Evolutionary conservation across 2,888 invertebrate species (phyloP).

Genomic region (Neelides folsomi): DNA sequence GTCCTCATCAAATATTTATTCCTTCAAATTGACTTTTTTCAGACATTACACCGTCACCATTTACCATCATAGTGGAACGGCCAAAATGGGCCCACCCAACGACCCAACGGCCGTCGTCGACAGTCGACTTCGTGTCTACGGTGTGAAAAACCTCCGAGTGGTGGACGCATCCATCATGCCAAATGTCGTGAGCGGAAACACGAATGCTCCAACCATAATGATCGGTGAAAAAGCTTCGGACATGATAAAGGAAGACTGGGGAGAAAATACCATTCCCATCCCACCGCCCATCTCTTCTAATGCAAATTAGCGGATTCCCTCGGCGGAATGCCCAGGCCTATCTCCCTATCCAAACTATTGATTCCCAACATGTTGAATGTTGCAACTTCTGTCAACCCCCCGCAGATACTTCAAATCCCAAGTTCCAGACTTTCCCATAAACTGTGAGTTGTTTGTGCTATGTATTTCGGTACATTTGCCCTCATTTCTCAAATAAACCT

Average conservation of each 20-base stretch:
- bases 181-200: conserved; percentile 33
- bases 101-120: conserved; percentile 56
- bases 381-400: too few species aligned
- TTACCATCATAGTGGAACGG: conserved; percentile 65
- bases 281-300: conserved; percentile 3
- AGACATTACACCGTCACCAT: conserved; percentile 63
- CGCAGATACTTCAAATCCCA: too few species aligned
- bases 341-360: too few species aligned
- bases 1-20: background rate
- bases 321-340: background rate
- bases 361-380: too few species aligned
- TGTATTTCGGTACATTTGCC: too few species aligned
- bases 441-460: too few species aligned
- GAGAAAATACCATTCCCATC: conserved; percentile 6
- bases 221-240: conserved; percentile 37
- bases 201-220: conserved; percentile 37
- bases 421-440: too few species aligned
- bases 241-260: conserved; percentile 33
- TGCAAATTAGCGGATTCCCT: background rate
- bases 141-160: conserved; percentile 14
- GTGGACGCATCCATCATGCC: conserved; percentile 21
- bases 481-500: too few species aligned
- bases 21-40: conserved; percentile 27
- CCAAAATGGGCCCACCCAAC: conserved; percentile 59
- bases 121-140: conserved; percentile 50